Evolutionary conservation across 2,888 invertebrate species (phyloP).

Genomic region (Rosalia funebris): DNA sequence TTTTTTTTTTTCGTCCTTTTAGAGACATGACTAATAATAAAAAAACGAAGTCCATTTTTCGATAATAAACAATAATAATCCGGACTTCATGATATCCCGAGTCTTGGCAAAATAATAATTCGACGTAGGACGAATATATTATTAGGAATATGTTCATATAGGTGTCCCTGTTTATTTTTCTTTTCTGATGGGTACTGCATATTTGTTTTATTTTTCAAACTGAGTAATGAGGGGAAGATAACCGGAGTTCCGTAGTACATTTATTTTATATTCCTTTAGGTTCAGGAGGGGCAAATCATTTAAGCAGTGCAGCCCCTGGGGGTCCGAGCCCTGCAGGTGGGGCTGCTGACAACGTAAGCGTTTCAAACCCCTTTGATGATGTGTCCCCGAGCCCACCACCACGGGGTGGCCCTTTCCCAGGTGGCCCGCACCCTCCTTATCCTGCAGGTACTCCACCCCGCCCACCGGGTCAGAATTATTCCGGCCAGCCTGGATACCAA

Average conservation of each 20-base stretch:
- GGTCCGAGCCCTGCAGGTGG: constrained; percentile 64
- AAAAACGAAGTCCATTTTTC: too few relatives aligned
- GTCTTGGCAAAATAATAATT: too few relatives aligned
- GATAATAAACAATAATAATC: too few relatives aligned
- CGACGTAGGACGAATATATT: too few relatives aligned
- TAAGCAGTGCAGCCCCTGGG: constrained; percentile 60
- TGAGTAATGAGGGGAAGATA: constrained; percentile 5
- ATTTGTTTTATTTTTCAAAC: neutral
- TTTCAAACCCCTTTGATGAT: constrained; percentile 89
- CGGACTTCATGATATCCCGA: too few relatives aligned
- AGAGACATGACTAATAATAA: too few relatives aligned
- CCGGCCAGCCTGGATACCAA: constrained; percentile 71
- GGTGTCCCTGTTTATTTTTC: neutral
- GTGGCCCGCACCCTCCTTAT: constrained; percentile 63
- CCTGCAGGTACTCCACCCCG: constrained; percentile 62
- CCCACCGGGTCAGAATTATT: constrained; percentile 63
- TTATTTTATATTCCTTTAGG: constrained; percentile 49
- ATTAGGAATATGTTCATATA: too few relatives aligned
- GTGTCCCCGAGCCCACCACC: constrained; percentile 68
- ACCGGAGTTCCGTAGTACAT: constrained; percentile 9
- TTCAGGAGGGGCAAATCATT: constrained; percentile 62
- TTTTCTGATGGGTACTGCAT: neutral
- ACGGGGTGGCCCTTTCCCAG: constrained; percentile 60
- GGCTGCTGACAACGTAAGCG: constrained; percentile 80
- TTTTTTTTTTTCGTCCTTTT: too few relatives aligned